phyloP scores from a whole-genome alignment of 2,113 vertebrate genomes.

The Tylochromis polylepis region DNA sequence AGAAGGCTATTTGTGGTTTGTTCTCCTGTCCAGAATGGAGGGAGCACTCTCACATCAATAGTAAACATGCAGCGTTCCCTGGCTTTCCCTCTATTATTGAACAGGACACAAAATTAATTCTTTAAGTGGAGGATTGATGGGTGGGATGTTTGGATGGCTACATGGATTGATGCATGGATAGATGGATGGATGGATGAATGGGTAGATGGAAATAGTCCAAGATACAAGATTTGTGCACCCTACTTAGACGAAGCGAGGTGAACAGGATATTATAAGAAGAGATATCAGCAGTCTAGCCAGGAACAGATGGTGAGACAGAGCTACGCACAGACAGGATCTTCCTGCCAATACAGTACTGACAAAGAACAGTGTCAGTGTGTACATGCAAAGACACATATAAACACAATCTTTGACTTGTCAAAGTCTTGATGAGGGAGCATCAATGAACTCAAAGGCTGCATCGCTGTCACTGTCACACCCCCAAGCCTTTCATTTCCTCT shows the following conservation, averaged over 20 bases:
- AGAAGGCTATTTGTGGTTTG: conserved; percentile 53
- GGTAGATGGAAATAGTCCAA: conserved; percentile 1
- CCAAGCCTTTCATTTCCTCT: conserved; percentile 16
- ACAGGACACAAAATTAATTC: conserved; percentile 10
- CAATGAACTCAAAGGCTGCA: conserved; percentile 12
- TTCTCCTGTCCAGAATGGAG: conserved; percentile 34
- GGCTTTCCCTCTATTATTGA: conserved; percentile 11
- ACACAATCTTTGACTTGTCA: conserved; percentile 17
- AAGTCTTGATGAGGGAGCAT: conserved; percentile 36
- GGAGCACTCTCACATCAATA: not conserved
- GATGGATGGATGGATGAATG: not conserved
- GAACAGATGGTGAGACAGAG: conserved; percentile 72
- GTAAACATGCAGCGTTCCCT: conserved; percentile 6
- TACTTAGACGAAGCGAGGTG: conserved; percentile 22
- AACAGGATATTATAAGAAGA: conserved; percentile 63
- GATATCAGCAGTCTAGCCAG: conserved; percentile 62
- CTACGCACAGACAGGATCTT: conserved; percentile 57
- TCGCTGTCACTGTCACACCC: conserved; percentile 14
- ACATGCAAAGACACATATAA: conserved; percentile 25
- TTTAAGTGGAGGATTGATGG: not conserved
- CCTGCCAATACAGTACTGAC: conserved; percentile 55
- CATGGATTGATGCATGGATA: not conserved
- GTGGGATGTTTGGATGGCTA: not conserved
- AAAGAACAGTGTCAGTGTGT: conserved; percentile 19
- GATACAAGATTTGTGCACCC: conserved; percentile 24